Evolutionary conservation across 2,797 vertebrate genomes (phyloP).

Genomic region (Selene dorsalis): DNA sequence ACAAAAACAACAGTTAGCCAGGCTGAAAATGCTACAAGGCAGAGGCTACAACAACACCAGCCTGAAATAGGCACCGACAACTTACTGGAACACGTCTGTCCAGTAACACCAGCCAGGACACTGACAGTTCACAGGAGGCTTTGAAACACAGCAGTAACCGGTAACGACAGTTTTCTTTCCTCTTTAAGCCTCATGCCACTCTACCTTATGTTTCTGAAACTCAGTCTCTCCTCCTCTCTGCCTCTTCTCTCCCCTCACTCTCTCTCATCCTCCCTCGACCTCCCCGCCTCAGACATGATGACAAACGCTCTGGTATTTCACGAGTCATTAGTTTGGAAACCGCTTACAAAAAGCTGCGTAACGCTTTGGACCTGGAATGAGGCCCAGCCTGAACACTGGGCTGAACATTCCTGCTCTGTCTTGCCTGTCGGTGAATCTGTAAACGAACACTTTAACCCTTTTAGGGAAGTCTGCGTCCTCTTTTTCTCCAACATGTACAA

Average conservation of each 20-base stretch:
- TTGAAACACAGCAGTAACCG: background rate
- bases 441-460: background rate
- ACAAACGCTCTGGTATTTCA: conserved; percentile 16
- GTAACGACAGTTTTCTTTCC: conserved; percentile 11
- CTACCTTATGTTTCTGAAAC: background rate
- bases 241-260: background rate
- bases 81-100: conserved; percentile 20
- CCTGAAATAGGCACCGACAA: background rate
- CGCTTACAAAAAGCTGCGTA: conserved; percentile 21
- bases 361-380: conserved; percentile 3
- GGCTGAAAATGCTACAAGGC: background rate
- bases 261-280: background rate
- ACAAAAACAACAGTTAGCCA: background rate
- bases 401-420: background rate
- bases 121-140: background rate
- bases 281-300: background rate
- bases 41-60: background rate
- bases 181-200: background rate
- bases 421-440: background rate
- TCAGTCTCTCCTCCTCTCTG: background rate
- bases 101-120: no score
- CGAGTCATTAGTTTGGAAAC: conserved; percentile 3
- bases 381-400: conserved; percentile 2
- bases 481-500: background rate
- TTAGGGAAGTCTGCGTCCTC: background rate